A percentile compares a stretch with the other conserved stretches of the same genome.
phyloP scores from a whole-genome alignment of 2,888 invertebrate species.

The Octonoba sinensis region DNA sequence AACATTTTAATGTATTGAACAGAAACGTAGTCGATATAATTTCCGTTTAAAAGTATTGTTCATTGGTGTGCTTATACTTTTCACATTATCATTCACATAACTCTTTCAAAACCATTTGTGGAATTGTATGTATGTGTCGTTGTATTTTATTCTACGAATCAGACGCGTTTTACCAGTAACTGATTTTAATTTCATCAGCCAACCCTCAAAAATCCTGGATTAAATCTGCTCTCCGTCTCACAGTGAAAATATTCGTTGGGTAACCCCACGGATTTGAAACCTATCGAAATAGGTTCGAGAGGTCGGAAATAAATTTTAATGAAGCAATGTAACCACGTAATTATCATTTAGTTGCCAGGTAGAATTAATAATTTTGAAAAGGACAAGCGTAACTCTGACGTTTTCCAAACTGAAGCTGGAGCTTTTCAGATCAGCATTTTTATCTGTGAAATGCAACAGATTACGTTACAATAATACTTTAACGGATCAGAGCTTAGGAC shows the following conservation, averaged over 20 bases:
- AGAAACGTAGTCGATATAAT: no score
- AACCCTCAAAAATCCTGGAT: slow-evolving; percentile 49
- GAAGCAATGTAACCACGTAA: slow-evolving; percentile 58
- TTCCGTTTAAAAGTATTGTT: no score
- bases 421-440: slow-evolving; percentile 28
- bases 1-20: no score
- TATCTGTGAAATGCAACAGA: slow-evolving; percentile 25
- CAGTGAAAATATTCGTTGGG: slow-evolving; percentile 22
- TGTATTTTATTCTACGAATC: no score
- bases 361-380: slow-evolving; percentile 60
- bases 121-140: no score
- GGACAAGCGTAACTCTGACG: slow-evolving; percentile 14
- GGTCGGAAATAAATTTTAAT: slow-evolving; percentile 58
- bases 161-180: no score
- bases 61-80: no score
- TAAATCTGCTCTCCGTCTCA: slow-evolving; percentile 41
- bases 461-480: slow-evolving; percentile 20
- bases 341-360: slow-evolving; percentile 55
- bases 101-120: no score
- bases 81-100: no score
- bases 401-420: slow-evolving; percentile 1
- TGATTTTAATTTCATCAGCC: slow-evolving; percentile 20
- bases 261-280: slow-evolving; percentile 26
- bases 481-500: background rate
- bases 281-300: slow-evolving; percentile 16